A percentile compares a stretch with the other conserved stretches of the same genome.
These are phyloP conservation scores for Biston stratarius DNA, from an alignment of 2,888 invertebrate genomes.

Conservation along the genomic window DNA sequence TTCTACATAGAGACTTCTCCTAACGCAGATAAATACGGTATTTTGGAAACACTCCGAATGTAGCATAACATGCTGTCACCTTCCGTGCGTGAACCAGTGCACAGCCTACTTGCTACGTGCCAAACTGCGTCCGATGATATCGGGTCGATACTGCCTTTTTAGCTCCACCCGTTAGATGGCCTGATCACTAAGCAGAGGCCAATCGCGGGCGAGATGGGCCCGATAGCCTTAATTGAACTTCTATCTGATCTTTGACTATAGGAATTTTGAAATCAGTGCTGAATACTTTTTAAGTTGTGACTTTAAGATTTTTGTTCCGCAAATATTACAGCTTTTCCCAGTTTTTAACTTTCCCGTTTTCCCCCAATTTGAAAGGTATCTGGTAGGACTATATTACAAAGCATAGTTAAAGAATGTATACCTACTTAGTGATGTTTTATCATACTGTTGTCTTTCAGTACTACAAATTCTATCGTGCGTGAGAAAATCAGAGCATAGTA, in stretches of 20 bases:
- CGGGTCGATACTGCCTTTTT: conserved; percentile 65
- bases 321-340: too few species aligned
- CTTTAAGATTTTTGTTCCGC: too few species aligned
- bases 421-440: too few species aligned
- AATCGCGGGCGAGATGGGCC: conserved; percentile 27
- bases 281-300: background rate
- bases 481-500: too few species aligned
- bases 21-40: background rate
- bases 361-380: too few species aligned
- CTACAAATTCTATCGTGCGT: too few species aligned
- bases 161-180: conserved; percentile 53
- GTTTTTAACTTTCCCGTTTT: too few species aligned
- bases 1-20: background rate
- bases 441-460: too few species aligned
- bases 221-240: conserved; percentile 25
- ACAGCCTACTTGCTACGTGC: conserved; percentile 48
- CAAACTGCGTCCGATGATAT: conserved; percentile 57
- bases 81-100: conserved; percentile 8
- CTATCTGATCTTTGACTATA: conserved; percentile 21
- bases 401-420: too few species aligned
- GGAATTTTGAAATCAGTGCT: conserved; percentile 15
- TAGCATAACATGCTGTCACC: background rate
- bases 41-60: background rate
- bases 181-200: conserved; percentile 30
- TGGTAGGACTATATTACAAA: too few species aligned